phyloP scores from a whole-genome alignment of 1,140 invertebrate genomes.

The Polypedilum pembai region DNA sequence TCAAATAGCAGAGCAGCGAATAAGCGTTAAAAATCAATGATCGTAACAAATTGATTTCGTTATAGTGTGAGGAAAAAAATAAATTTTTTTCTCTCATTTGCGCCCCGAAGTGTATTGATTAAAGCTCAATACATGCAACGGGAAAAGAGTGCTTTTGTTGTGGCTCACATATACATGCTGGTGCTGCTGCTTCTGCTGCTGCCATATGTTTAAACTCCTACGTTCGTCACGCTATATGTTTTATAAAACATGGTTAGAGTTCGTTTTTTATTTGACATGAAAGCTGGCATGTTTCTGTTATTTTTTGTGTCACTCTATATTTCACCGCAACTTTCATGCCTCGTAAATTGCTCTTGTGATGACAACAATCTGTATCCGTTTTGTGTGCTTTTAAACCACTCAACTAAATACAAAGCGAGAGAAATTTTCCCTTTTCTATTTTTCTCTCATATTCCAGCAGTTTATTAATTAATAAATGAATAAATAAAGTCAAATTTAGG shows the following conservation, averaged over 20 bases:
- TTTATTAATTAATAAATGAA: slow-evolving; percentile 2
- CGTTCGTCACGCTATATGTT: slow-evolving; percentile 4
- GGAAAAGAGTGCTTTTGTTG: background rate
- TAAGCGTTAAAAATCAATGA: slow-evolving; percentile 24
- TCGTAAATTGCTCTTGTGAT: slow-evolving; percentile 17
- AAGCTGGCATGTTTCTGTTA: slow-evolving; percentile 16
- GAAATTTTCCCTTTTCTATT: background rate
- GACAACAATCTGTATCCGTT: slow-evolving; percentile 11
- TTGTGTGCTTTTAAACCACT: slow-evolving; percentile 7
- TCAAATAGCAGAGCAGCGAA: background rate
- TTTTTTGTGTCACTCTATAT: slow-evolving; percentile 1
- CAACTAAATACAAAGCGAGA: background rate
- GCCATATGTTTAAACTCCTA: slow-evolving; percentile 5
- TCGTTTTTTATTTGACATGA: slow-evolving; percentile 1
- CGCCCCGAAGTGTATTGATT: background rate
- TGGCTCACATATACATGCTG: background rate
- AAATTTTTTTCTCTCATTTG: background rate
- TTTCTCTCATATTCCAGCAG: background rate
- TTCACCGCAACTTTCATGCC: background rate
- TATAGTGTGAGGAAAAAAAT: background rate
- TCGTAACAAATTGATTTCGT: slow-evolving; percentile 24
- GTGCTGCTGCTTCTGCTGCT: background rate
- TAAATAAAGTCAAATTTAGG: background rate
- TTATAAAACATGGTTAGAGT: slow-evolving; percentile 4
- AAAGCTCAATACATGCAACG: background rate